phyloP scores from a whole-genome alignment of 2,888 invertebrate genomes.

The Hanleya hanleyi region DNA sequence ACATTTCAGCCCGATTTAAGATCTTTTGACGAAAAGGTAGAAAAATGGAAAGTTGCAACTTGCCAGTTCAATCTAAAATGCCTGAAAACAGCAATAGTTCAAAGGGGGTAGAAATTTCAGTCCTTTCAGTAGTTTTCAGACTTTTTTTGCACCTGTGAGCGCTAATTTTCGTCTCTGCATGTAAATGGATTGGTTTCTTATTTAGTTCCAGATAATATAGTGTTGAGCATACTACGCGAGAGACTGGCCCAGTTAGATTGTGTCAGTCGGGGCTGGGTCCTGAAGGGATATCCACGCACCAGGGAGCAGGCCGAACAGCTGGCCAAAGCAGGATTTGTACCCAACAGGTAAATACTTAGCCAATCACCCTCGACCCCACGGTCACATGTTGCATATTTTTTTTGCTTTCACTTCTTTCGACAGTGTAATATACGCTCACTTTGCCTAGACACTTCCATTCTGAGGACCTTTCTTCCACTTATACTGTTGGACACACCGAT shows the following conservation, averaged over 20 bases:
- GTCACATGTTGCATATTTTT: too few species aligned
- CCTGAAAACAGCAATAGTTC: too few species aligned
- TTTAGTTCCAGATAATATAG: constrained; percentile 71
- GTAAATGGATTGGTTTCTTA: neutral
- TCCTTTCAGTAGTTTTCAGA: neutral
- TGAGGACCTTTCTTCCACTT: too few species aligned
- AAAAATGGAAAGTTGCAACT: too few species aligned
- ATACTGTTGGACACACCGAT: too few species aligned
- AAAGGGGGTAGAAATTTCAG: neutral
- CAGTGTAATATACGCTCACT: too few species aligned
- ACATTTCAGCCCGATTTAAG: too few species aligned
- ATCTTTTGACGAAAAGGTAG: too few species aligned
- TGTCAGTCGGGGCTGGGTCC: constrained; percentile 72
- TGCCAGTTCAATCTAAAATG: too few species aligned
- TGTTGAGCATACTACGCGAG: constrained; percentile 68
- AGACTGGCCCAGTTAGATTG: constrained; percentile 71
- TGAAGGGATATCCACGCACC: constrained; percentile 71
- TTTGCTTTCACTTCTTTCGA: too few species aligned
- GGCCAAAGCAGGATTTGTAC: constrained; percentile 64
- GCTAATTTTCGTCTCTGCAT: neutral
- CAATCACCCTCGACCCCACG: too few species aligned
- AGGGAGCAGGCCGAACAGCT: constrained; percentile 72
- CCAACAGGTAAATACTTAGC: constrained; percentile 74
- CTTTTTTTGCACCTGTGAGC: neutral
- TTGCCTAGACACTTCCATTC: too few species aligned